Conservation (phyloP, 2,113 vertebrate genomes). For the Hippoglossus stenolepis region DNA sequence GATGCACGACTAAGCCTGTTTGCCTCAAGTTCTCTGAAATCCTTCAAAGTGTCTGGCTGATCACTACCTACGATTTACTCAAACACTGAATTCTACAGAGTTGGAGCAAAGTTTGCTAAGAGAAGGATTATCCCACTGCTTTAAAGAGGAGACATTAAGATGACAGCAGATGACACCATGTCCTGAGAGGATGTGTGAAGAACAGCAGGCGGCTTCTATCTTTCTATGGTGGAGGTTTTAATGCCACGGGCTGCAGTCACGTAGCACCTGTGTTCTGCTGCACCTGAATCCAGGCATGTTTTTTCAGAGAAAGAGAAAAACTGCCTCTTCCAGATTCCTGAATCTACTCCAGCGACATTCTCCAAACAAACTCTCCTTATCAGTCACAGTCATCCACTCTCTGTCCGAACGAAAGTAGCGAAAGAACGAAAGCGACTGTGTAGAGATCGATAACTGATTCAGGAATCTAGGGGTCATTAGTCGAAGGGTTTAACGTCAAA, state of each 20-base stretch:
- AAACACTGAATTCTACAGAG: background rate
- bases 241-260: conserved; percentile 16
- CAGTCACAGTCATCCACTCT: conserved; percentile 7
- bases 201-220: conserved; percentile 20
- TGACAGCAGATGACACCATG: conserved; percentile 11
- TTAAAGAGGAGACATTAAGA: conserved; percentile 36
- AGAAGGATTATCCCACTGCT: conserved; percentile 32
- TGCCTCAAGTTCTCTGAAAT: conserved; percentile 16
- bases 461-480: background rate
- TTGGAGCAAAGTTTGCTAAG: conserved; percentile 26
- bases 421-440: background rate
- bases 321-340: conserved; percentile 50
- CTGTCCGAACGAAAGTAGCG: background rate
- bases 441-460: background rate
- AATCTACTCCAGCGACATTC: conserved; percentile 27
- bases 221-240: conserved; percentile 16
- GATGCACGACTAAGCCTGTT: background rate
- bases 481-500: conserved; percentile 9
- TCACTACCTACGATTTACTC: conserved; percentile 2
- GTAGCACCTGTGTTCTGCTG: conserved; percentile 14
- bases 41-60: background rate
- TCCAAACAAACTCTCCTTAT: conserved; percentile 2
- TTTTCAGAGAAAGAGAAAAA: conserved; percentile 20
- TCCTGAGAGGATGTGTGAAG: conserved; percentile 28
- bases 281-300: conserved; percentile 17